Evolutionary conservation across 92 coral and sea anemone genomes (phyloP), one percentile per base, ranked within the genome.

Genomic region (Pocillopora meandrina): DNA sequence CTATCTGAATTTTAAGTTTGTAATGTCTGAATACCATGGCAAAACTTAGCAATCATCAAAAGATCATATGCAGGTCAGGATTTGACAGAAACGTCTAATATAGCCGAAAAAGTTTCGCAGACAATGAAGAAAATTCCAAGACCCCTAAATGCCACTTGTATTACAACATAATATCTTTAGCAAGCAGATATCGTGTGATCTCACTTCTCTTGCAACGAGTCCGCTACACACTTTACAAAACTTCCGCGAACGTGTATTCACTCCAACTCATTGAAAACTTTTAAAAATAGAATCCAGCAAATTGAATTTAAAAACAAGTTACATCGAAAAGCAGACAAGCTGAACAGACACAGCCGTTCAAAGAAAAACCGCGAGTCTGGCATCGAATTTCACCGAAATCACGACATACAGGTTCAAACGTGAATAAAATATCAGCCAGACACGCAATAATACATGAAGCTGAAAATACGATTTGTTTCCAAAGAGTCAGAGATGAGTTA

Each of bases 311-410:
- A 31, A 26, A 26, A 26, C 31, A 26, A 65, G n/a, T 33, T 65
- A 66, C 83, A 66, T 52, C 63, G 56, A 67, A 20, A 36, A 69
- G 52, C 82, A 11, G 42, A 65, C 84, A 58, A 56, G 74, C 77
- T 57, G n/a, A 10, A 35, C 84, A 71, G 77, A 81, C 77, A 70
- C 76, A 81, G 36, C 64, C 58, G 35, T 23, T 14, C 74, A 16
- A 12, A 59, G 12, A 59, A 59, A 42, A 3, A 55, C 20, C 36
- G 77, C 59, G 19, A 42, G 21, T 34, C n/a, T 33, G 68, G 85
- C 69, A 81, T 81, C 85, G 55, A 81, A 81, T 81, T 81, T 57
- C 85, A 70, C 20, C 35, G 1, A 9, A 80, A 20, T 67, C 85
- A 81, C 77, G 77, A 70, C 85, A 70, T 71, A 68, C 78, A 68